phyloP scores from a whole-genome alignment of 2,113 vertebrate species.

The Ranitomeya imitator region DNA sequence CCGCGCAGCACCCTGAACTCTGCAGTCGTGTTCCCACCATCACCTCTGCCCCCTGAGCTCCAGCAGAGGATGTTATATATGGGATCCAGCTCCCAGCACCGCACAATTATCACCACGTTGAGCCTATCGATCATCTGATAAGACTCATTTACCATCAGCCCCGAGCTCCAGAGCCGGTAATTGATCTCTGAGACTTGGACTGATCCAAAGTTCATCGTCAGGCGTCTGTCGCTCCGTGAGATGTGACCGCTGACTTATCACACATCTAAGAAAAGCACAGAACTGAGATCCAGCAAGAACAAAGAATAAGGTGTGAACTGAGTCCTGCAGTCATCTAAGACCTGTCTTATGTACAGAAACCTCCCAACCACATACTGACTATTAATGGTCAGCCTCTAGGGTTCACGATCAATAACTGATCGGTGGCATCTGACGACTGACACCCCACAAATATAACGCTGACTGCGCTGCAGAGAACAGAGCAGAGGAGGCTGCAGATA shows the following conservation, averaged over 20 bases:
- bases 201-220: neutral
- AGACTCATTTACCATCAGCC: neutral
- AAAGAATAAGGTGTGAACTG: neutral
- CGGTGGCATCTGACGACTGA: too few species aligned
- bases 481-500: too few species aligned
- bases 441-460: too few species aligned
- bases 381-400: too few species aligned
- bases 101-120: neutral
- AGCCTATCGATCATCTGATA: neutral
- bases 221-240: neutral
- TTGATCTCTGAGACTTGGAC: neutral
- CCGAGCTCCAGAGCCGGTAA: neutral
- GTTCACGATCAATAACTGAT: too few species aligned
- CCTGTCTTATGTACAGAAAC: neutral
- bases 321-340: too few species aligned
- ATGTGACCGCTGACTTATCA: neutral
- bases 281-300: neutral
- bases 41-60: neutral
- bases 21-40: neutral
- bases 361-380: neutral
- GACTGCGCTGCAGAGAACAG: too few species aligned
- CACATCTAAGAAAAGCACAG: neutral
- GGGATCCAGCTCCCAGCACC: neutral
- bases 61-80: neutral
- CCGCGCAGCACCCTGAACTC: too few species aligned